Base-by-base conservation (phyloP, 2,888 invertebrate genomes). In the Noctua janthina region DNA sequence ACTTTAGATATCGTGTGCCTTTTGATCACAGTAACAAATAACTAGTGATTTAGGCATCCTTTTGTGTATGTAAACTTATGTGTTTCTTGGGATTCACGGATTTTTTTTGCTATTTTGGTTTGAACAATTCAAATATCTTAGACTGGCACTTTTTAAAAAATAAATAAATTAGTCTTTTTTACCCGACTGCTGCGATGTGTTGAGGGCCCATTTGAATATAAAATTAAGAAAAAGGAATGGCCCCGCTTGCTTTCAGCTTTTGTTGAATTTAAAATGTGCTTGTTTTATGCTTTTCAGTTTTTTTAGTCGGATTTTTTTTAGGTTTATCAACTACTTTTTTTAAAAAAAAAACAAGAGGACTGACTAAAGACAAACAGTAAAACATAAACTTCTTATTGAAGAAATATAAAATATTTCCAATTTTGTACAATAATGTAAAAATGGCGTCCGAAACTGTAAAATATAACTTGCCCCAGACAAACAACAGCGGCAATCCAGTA, bases 401-500 rank as follows among this genome's bases (percentile, higher is more conserved):
- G 4, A 43, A 15, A 3, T 23, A 23, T 23, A 35, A 35, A 49
- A 68, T 23, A 35, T 17, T 23, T 3, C 1, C 46, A 79, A 39
- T 35, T 74, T 39, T 66, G 35, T 39, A 64, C 8, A 46, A 76
- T 10, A 49, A 56, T 11, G 15, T 29, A 46, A 39, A 46, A n/a
- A 51, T 13, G 15, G 0, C 3, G 68, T 8, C n/a, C 8, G 15
- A 46, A 68, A n/a, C 46, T 51, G 68, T 78, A 78, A 69, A 74
- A 72, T 74, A 20, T 74, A 78, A 87, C 84, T 87, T 51, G 39
- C 74, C 23, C 17, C 56, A n/a, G 74, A 46, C 67, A 66, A 69
- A 78, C 66, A 69, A 75, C 46, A 56, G 39, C 51, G 43, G 56
- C 59, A 39, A 70, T 70, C 15, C 70, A 78, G 54, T 59, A 59